Evolutionary conservation across 2,888 invertebrate genomes (phyloP).

Genomic region (Caenorhabditis sp.): DNA sequence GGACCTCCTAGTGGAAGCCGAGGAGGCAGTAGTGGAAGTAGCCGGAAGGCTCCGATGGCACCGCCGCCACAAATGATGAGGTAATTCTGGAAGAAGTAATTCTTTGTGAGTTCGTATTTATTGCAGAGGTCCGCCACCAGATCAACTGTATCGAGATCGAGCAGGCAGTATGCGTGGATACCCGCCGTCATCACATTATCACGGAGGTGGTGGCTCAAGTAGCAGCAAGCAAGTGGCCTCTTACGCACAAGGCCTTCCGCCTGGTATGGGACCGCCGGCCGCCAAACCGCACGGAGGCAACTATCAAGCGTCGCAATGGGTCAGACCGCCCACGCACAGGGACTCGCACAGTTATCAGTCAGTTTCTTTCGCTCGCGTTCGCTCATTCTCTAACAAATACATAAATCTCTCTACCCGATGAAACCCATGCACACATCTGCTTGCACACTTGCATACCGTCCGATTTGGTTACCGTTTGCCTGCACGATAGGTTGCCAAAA

Average conservation of each 20-base stretch:
- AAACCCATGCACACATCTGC: neutral
- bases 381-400: slow-evolving; percentile 29
- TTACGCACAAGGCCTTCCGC: slow-evolving; percentile 63
- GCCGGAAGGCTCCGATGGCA: slow-evolving; percentile 29
- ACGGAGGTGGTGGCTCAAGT: slow-evolving; percentile 2
- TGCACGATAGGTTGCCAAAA: neutral
- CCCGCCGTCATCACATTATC: slow-evolving; percentile 49
- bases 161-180: slow-evolving; percentile 48
- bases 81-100: slow-evolving; percentile 1
- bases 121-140: slow-evolving; percentile 39
- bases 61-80: slow-evolving; percentile 44
- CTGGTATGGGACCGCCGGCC: slow-evolving; percentile 60
- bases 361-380: slow-evolving; percentile 48
- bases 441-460: neutral
- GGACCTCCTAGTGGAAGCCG: slow-evolving; percentile 18
- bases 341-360: slow-evolving; percentile 60
- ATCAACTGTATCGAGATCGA: slow-evolving; percentile 47
- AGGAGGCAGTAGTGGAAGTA: slow-evolving; percentile 7
- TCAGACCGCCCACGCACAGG: slow-evolving; percentile 60
- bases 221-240: slow-evolving; percentile 53
- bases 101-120: too few relatives aligned
- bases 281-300: slow-evolving; percentile 41
- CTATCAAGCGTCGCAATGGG: slow-evolving; percentile 60
- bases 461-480: neutral
- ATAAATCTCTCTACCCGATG: too few relatives aligned